Base-by-base conservation (phyloP, 2,797 vertebrate genomes). In the Micrastur ruficollis region DNA sequence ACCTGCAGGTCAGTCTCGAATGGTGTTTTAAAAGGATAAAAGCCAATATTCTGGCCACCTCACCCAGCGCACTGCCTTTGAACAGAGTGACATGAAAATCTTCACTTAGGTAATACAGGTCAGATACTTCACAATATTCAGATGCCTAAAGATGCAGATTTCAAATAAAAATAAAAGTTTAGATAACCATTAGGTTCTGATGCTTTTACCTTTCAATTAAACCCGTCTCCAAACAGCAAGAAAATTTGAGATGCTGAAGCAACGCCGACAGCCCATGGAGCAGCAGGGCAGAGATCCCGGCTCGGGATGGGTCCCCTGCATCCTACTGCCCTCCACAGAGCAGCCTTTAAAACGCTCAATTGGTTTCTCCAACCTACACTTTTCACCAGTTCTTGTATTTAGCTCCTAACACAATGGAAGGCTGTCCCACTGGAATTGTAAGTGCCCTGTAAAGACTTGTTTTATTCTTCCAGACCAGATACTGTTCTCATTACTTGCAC, bases 191-290 rank as follows among this genome's bases (percentile, higher is more conserved):
- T 9, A 14, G 21, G 40, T 42, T 42, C 22, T 16, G 52, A 8
- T 9, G 29, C 59, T 40, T 34, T 40, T 27, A 23, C 31, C 55
- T 42, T 20, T 31, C n/a, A 7, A 10, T 42, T 27, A 42, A 62
- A 42, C 22, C 52, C 0, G 10, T 22, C 50, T 67, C 56, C 40
- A 36, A 34, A 58, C 0, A 15, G 59, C 3, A 5, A 50, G 17
- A 40, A 25, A 9, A 21, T 5, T 1, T 4, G 31, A 32, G 25
- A 18, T 14, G 27, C 61, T 42, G 75, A 40, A 22, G 36, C 12
- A 17, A 13, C 3, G 26, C 34, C 0, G 7, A 10, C 1, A 9
- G 8, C 19, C 19, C 5, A 2, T 5, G 36, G 36, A 81, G 68
- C 36, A 26, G n/a, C 31, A 20, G 8, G 11, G 47, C 2, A 0